phyloP scores from a whole-genome alignment of 2,888 invertebrate species.

The Troglohyphantes excavatus region DNA sequence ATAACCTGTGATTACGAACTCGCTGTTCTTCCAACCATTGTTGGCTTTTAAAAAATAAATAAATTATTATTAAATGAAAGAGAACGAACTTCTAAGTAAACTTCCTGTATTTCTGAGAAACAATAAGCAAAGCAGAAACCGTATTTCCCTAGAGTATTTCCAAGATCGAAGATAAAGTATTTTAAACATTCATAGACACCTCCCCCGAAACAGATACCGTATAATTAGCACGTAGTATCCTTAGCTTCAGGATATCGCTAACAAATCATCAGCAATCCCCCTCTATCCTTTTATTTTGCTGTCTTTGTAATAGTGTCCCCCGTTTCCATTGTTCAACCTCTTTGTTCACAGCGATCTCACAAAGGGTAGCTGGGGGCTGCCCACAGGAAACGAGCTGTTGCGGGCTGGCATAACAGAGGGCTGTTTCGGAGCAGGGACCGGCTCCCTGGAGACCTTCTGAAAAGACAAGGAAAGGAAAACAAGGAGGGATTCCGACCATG shows the following conservation, averaged over 20 bases:
- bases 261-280: background rate
- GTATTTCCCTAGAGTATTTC: too few relatives aligned
- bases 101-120: too few relatives aligned
- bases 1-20: too few relatives aligned
- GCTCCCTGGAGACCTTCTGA: slow-evolving; percentile 15
- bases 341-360: slow-evolving; percentile 38
- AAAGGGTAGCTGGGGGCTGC: slow-evolving; percentile 25
- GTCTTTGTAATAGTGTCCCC: background rate
- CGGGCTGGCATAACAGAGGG: slow-evolving; percentile 42
- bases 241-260: background rate
- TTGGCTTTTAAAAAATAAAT: too few relatives aligned
- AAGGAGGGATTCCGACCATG: slow-evolving; percentile 53
- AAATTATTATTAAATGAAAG: too few relatives aligned
- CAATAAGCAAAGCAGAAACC: too few relatives aligned
- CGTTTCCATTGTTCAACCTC: background rate
- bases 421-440: background rate
- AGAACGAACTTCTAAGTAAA: too few relatives aligned
- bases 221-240: background rate
- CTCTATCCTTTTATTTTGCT: too few relatives aligned
- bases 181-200: background rate
- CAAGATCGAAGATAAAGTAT: background rate
- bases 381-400: slow-evolving; percentile 47
- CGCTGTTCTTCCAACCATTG: too few relatives aligned
- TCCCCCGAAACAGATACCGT: background rate
- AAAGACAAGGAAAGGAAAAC: slow-evolving; percentile 60